Evolutionary conservation across 2,113 vertebrate genomes (phyloP).

Genomic region (Coptodon rendalli): DNA sequence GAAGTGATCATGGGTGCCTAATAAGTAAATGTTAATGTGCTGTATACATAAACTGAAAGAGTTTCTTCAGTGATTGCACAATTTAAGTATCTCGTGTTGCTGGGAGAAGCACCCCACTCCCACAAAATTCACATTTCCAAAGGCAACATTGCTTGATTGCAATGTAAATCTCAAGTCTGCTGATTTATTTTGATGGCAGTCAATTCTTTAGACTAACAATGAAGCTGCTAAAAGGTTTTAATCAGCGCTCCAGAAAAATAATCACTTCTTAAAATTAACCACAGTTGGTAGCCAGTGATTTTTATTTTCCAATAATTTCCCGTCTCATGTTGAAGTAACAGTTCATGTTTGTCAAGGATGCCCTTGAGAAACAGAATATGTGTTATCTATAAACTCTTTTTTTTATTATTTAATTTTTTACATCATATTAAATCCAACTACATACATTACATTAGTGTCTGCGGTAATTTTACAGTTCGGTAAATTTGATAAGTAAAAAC

Average conservation of each 20-base stretch:
- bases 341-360: background rate
- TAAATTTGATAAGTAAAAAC: slow-evolving; percentile 37
- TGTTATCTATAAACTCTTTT: background rate
- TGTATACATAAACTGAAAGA: slow-evolving; percentile 34
- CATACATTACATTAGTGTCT: slow-evolving; percentile 22
- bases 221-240: slow-evolving; percentile 36
- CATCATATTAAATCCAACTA: slow-evolving; percentile 14
- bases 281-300: background rate
- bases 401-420: background rate
- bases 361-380: slow-evolving; percentile 15
- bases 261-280: slow-evolving; percentile 17
- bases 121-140: slow-evolving; percentile 27
- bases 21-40: slow-evolving; percentile 53
- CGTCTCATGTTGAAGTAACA: background rate
- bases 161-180: slow-evolving; percentile 28
- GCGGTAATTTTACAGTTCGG: slow-evolving; percentile 27
- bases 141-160: slow-evolving; percentile 47
- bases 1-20: slow-evolving; percentile 43
- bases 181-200: slow-evolving; percentile 24
- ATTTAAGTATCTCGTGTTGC: slow-evolving; percentile 4
- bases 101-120: background rate
- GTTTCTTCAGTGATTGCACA: slow-evolving; percentile 44
- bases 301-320: slow-evolving; percentile 29
- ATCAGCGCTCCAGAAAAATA: slow-evolving; percentile 40
- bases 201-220: slow-evolving; percentile 1